phyloP scores from a whole-genome alignment of 1,140 invertebrate genomes.

The Temnothorax longispinosus region DNA sequence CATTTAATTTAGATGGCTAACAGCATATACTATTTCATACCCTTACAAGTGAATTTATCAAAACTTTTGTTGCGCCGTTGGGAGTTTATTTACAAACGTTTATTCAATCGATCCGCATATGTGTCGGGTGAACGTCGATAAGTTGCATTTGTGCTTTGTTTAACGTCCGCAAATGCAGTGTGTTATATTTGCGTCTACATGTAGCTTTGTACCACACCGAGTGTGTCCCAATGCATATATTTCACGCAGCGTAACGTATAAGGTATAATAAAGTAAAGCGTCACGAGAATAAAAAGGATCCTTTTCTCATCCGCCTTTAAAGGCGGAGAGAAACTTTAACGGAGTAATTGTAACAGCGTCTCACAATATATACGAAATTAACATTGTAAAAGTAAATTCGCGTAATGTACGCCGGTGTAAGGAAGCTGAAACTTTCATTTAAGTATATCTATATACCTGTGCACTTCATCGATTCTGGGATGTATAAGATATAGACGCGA shows the following conservation, averaged over 20 bases:
- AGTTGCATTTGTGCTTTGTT: conserved; percentile 16
- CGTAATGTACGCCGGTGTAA: not conserved
- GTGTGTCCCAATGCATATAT: not conserved
- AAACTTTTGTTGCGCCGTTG: not conserved
- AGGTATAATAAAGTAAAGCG: not conserved
- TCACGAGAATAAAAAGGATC: not conserved
- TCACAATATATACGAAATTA: conserved; percentile 18
- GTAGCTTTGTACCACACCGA: not conserved
- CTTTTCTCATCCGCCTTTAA: not conserved
- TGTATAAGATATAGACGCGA: not conserved
- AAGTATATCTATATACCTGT: not conserved
- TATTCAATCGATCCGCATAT: conserved; percentile 6
- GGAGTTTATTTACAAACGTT: conserved; percentile 28
- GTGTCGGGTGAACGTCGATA: not conserved
- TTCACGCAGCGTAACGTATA: not conserved
- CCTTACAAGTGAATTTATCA: conserved; percentile 40
- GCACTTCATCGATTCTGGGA: not conserved
- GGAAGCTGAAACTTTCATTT: not conserved
- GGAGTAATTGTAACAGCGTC: conserved; percentile 8
- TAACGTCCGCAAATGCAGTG: not conserved
- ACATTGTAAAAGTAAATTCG: conserved; percentile 1
- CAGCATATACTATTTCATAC: conserved; percentile 5
- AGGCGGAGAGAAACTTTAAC: not conserved
- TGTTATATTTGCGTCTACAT: conserved; percentile 12
- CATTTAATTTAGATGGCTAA: conserved; percentile 34